Percentiles rank a stretch among this genome's conserved stretches.
Evolutionary conservation across 2,888 invertebrate genomes (phyloP).

Genomic region (Ormia ochracea): DNA sequence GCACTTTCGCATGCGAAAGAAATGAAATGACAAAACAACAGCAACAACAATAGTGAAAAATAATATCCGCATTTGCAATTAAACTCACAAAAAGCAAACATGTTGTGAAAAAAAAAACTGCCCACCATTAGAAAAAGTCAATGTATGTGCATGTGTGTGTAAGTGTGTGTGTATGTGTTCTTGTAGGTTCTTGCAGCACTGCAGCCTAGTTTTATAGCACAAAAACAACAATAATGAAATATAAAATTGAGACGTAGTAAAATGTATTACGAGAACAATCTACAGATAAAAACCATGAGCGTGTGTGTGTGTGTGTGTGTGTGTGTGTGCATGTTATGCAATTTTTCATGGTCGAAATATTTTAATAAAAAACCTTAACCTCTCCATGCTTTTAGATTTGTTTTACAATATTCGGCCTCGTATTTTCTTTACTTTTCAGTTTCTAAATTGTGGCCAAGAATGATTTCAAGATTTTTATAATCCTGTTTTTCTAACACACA

Average conservation of each 20-base stretch:
- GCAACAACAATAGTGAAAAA: background rate
- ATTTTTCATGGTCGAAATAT: constrained; percentile 10
- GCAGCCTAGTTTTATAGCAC: constrained; percentile 18
- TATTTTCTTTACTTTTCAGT: background rate
- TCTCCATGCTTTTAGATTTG: background rate
- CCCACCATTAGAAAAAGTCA: constrained; percentile 1
- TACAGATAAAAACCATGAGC: background rate
- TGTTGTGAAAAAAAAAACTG: background rate
- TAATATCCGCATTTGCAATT: background rate
- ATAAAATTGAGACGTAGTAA: constrained; percentile 44
- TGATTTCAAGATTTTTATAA: background rate
- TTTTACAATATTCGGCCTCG: background rate
- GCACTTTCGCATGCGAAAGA: constrained; percentile 41
- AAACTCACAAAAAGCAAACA: background rate
- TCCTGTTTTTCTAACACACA: background rate
- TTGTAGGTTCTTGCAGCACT: background rate
- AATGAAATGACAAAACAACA: constrained; percentile 2
- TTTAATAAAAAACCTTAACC: constrained; percentile 35
- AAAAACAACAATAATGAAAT: constrained; percentile 4
- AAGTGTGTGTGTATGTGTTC: too few species aligned
- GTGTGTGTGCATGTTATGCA: background rate
- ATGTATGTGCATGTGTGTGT: too few species aligned
- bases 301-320: background rate
- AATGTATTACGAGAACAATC: constrained; percentile 38
- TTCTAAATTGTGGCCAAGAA: background rate